phyloP scores from a whole-genome alignment of 2,113 vertebrate genomes.

The Ciconia maguari region DNA sequence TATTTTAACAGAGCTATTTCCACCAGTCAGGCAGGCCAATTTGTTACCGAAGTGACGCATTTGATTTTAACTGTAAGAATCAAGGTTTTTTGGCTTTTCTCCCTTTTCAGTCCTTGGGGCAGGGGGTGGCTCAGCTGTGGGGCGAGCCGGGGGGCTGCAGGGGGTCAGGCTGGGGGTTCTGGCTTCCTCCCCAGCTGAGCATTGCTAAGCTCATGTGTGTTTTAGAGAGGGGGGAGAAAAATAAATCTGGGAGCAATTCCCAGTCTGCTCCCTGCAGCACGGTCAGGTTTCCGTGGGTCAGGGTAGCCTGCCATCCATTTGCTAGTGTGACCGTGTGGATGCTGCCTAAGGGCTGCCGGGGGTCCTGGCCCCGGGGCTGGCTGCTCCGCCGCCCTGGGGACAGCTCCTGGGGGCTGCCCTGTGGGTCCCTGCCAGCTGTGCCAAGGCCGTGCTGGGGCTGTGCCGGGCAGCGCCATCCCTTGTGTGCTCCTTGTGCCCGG shows the following conservation, averaged over 20 bases:
- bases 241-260: background rate
- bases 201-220: background rate
- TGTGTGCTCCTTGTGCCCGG: background rate
- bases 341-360: background rate
- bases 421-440: background rate
- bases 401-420: accelerated
- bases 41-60: slow-evolving; percentile 61
- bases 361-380: background rate
- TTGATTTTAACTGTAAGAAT: slow-evolving; percentile 54
- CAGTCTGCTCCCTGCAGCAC: background rate
- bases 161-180: background rate
- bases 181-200: accelerated
- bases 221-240: background rate
- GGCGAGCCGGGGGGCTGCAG: background rate
- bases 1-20: slow-evolving; percentile 62
- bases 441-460: background rate
- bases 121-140: background rate
- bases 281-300: background rate
- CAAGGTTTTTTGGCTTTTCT: background rate
- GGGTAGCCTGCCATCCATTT: background rate
- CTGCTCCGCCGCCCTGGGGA: background rate
- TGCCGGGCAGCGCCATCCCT: background rate
- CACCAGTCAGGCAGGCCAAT: slow-evolving; percentile 49
- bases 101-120: background rate
- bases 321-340: background rate